Evolutionary conservation across 2,797 vertebrate species (phyloP), one percentile per base, ranked within the genome.

Genomic region (Mus minutoides): DNA sequence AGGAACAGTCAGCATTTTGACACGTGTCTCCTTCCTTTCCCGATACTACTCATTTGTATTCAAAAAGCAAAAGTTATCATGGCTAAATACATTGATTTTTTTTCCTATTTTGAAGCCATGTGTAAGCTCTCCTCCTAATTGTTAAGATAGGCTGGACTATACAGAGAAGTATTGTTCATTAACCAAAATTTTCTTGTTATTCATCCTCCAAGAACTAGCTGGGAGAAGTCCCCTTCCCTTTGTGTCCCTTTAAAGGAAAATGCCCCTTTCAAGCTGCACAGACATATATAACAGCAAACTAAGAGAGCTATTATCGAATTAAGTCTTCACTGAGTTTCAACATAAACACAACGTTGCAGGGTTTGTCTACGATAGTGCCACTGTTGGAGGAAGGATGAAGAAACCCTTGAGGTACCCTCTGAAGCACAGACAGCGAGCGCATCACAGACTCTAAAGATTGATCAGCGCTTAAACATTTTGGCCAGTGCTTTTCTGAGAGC

Each of bases 401-500:
- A 82, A 98, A 97, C 92, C 98, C 94, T 97, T 98, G 98, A 98
- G 98, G 98, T 98, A 98, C 98, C 97, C 97, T 98, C 97, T 96
- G 97, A 98, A 97, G 83, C 94, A 98, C 94, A 98, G 98, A 97
- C 98, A 98, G 14, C n/a, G n/a, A 97, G 97, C 97, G 98, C 98
- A 98, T 98, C 98, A 99, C 98, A 98, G 96, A 98, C 98, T 98
- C 98, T 98, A 98, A 98, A 98, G 98, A 49, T 49, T 9, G 49
- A 98, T 97, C 92, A 97, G 97, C 98, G 98, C 98, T 98, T 98
- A 98, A 98, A 99, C 98, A 98, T 97, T 98, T 98, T 98, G 98
- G 97, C 98, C 98, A 98, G 99, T 98, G 98, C 98, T 99, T 98
- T 97, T 99, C 98, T 98, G 98, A 98, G 98, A 99, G 98, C 98